Percentiles rank a stretch among this genome's conserved stretches.
These are phyloP conservation scores for Ylistrum balloti DNA, from an alignment of 1,140 invertebrate species.

Conservation along the genomic window DNA sequence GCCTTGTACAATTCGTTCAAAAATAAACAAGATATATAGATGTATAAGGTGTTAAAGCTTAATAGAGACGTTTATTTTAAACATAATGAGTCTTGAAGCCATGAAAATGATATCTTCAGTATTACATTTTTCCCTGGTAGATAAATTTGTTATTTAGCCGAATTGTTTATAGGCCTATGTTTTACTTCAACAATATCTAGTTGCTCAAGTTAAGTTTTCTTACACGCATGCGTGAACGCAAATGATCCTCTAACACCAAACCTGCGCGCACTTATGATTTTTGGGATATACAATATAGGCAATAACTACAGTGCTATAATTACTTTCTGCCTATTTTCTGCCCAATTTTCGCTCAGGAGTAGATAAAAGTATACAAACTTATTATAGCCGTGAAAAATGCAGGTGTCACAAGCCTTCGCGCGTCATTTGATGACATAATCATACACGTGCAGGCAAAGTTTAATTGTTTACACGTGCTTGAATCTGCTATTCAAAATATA, in stretches of 20 bases:
- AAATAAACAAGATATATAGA: too few relatives aligned
- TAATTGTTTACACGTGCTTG: slow-evolving; percentile 33
- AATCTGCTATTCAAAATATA: slow-evolving; percentile 30
- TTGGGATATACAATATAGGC: neutral
- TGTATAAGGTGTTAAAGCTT: too few relatives aligned
- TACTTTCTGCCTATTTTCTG: slow-evolving; percentile 28
- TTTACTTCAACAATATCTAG: slow-evolving; percentile 4
- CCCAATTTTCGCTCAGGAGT: slow-evolving; percentile 2
- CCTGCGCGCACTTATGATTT: neutral
- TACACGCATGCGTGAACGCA: slow-evolving; percentile 12
- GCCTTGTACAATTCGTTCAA: too few relatives aligned
- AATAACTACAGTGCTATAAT: slow-evolving; percentile 1
- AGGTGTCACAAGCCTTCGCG: slow-evolving; percentile 36
- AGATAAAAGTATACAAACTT: slow-evolving; percentile 38
- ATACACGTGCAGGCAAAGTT: slow-evolving; percentile 37
- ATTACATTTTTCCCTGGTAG: neutral
- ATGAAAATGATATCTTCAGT: too few relatives aligned
- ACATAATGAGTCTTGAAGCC: too few relatives aligned
- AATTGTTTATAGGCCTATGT: neutral
- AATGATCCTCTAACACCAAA: slow-evolving; percentile 16
- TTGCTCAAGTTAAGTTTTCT: slow-evolving; percentile 1
- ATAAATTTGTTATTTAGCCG: neutral
- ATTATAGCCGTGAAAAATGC: slow-evolving; percentile 38
- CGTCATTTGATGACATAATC: slow-evolving; percentile 38
- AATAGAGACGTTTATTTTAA: too few relatives aligned